Conservation (phyloP, 2,888 invertebrate genomes). For the Amiota minor region DNA sequence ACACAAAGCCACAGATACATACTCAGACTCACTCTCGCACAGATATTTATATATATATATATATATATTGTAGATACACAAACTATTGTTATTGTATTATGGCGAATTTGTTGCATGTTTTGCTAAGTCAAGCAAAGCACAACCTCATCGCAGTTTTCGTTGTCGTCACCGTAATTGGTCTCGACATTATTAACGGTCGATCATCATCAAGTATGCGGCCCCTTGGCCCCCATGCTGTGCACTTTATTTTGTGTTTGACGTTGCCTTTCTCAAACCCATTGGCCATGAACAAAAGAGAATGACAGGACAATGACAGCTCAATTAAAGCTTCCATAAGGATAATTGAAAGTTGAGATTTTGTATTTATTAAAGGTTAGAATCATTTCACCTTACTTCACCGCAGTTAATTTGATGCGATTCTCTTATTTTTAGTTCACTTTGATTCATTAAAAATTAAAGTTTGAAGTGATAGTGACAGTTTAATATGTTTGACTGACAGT, state of each 20-base stretch:
- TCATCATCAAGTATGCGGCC: not conserved
- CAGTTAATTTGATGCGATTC: too few relatives aligned
- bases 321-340: constrained; percentile 19
- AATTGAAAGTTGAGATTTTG: constrained; percentile 24
- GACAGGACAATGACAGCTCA: constrained; percentile 17
- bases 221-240: too few relatives aligned
- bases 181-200: not conserved
- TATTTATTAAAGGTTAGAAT: not conserved
- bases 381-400: too few relatives aligned
- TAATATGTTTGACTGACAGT: too few relatives aligned
- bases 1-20: constrained; percentile 4
- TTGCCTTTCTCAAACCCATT: too few relatives aligned
- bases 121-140: not conserved
- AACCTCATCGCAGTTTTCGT: not conserved
- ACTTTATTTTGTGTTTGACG: too few relatives aligned
- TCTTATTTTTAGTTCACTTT: too few relatives aligned
- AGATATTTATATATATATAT: not conserved
- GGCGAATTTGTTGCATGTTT: not conserved
- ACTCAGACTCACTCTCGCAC: not conserved
- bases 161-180: not conserved
- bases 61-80: not conserved
- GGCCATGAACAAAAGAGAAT: not conserved
- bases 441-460: too few relatives aligned
- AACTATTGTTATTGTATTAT: too few relatives aligned
- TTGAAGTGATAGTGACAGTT: too few relatives aligned